Conservation (phyloP, 2,888 invertebrate genomes). For the Hermodice carunculata region DNA sequence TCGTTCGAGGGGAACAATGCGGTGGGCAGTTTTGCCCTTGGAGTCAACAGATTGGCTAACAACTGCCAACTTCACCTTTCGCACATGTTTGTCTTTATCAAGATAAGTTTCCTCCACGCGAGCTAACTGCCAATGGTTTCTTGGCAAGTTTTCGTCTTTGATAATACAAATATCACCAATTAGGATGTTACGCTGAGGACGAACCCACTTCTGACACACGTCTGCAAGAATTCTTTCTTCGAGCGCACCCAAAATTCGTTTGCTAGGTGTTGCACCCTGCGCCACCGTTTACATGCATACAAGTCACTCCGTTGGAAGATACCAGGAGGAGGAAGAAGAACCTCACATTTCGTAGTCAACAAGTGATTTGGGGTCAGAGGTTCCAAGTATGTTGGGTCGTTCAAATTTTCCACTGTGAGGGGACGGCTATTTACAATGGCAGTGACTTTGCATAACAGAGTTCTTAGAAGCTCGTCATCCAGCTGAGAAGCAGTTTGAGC, state of each 20-base stretch:
- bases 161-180: slow-evolving; percentile 20
- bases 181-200: neutral
- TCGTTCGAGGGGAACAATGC: slow-evolving; percentile 1
- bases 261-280: slow-evolving; percentile 18
- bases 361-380: slow-evolving; percentile 27
- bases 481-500: slow-evolving; percentile 12
- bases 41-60: neutral
- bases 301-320: slow-evolving; percentile 10
- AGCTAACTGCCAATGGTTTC: slow-evolving; percentile 14
- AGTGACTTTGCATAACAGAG: slow-evolving; percentile 36
- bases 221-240: slow-evolving; percentile 15
- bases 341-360: slow-evolving; percentile 17
- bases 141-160: neutral
- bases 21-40: neutral
- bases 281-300: slow-evolving; percentile 12
- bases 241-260: slow-evolving; percentile 25
- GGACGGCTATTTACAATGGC: slow-evolving; percentile 38
- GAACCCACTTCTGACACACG: slow-evolving; percentile 19
- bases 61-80: slow-evolving; percentile 22
- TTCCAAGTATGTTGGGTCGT: slow-evolving; percentile 15
- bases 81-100: slow-evolving; percentile 12
- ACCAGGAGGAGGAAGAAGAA: slow-evolving; percentile 10
- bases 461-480: slow-evolving; percentile 33
- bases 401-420: slow-evolving; percentile 24
- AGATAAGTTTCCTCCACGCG: slow-evolving; percentile 15